A percentile compares a stretch with the other conserved stretches of the same genome.
phyloP scores from a whole-genome alignment of 2,113 vertebrate genomes.

The Ia io region DNA sequence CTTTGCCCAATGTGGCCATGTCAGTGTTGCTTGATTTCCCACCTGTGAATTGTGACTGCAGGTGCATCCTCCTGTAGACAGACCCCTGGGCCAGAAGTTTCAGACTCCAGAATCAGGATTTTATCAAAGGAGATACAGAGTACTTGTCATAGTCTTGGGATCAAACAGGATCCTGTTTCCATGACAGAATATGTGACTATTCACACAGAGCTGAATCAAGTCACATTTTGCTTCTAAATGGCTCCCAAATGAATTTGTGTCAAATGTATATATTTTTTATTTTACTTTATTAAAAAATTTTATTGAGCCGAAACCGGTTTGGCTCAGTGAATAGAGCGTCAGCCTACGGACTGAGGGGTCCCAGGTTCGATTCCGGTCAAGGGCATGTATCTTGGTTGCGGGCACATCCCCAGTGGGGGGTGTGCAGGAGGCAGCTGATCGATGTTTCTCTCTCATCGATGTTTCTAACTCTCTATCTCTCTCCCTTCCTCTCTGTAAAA shows the following conservation, averaged over 20 bases:
- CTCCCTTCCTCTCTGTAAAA: too few species aligned
- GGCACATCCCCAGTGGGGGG: too few species aligned
- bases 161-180: not conserved
- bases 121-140: not conserved
- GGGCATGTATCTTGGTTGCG: too few species aligned
- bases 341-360: too few species aligned
- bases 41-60: not conserved
- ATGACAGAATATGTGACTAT: not conserved
- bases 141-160: not conserved
- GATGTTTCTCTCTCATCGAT: too few species aligned
- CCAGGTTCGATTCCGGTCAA: too few species aligned
- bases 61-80: not conserved
- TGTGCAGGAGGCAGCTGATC: too few species aligned
- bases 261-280: not conserved
- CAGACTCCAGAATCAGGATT: not conserved
- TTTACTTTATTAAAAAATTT: not conserved
- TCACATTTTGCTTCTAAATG: not conserved
- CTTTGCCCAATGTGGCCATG: fast-evolving
- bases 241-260: not conserved
- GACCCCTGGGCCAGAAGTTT: not conserved
- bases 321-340: too few species aligned
- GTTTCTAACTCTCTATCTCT: too few species aligned
- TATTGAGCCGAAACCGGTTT: too few species aligned
- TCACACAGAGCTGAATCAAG: not conserved
- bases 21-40: not conserved